These are phyloP conservation scores for Hydrophis major DNA, from an alignment of 2,797 vertebrate genomes.

Conservation along the genomic window DNA sequence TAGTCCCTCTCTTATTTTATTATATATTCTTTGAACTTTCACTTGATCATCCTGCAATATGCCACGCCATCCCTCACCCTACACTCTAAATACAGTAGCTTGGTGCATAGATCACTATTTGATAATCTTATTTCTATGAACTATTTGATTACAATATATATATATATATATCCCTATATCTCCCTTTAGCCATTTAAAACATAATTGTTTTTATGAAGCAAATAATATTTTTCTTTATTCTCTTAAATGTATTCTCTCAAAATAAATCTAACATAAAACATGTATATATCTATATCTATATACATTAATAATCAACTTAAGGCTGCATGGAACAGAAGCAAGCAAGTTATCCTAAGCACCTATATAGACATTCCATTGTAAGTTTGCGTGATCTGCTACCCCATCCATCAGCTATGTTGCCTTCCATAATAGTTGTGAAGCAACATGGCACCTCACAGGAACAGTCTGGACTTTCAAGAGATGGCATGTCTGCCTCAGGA, in stretches of 20 bases:
- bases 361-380: slow-evolving; percentile 17
- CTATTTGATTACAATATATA: slow-evolving; percentile 29
- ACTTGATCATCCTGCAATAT: not conserved
- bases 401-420: too few relatives aligned
- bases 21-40: slow-evolving; percentile 11
- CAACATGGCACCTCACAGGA: not conserved
- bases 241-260: slow-evolving; percentile 31
- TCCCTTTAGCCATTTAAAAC: slow-evolving; percentile 39
- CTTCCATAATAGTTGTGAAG: not conserved
- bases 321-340: slow-evolving; percentile 9
- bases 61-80: not conserved
- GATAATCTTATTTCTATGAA: slow-evolving; percentile 16
- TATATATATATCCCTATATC: not conserved
- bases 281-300: not conserved
- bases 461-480: not conserved
- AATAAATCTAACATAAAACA: not conserved
- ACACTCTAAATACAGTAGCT: slow-evolving; percentile 33
- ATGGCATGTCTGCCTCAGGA: not conserved
- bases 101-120: slow-evolving; percentile 33
- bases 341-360: slow-evolving; percentile 2
- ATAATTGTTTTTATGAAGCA: slow-evolving; percentile 29
- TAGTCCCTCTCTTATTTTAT: slow-evolving; percentile 17
- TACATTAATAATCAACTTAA: slow-evolving; percentile 11
- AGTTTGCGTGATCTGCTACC: not conserved
- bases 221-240: not conserved